These are phyloP conservation scores for Heloderma charlesbogerti DNA, from an alignment of 2,113 vertebrate species.

Conservation along the genomic window DNA sequence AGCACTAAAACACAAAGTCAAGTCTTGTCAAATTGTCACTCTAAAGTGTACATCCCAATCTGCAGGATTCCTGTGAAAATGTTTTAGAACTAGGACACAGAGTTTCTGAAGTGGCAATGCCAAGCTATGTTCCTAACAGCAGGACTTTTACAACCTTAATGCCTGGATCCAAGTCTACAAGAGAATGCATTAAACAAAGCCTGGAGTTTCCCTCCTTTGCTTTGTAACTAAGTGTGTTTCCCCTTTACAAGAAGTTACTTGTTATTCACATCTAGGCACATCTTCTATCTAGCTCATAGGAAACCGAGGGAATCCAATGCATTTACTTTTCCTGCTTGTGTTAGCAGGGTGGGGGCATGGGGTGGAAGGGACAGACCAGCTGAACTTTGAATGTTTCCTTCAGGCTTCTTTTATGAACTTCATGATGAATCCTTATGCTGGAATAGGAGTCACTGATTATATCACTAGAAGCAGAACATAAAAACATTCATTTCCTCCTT, in stretches of 20 bases:
- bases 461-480: constrained; percentile 30
- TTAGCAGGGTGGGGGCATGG: background rate
- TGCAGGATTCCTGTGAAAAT: background rate
- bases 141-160: background rate
- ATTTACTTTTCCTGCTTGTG: constrained; percentile 4
- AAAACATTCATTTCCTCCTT: constrained; percentile 54
- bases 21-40: background rate
- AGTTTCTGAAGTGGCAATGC: background rate
- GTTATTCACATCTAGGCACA: background rate
- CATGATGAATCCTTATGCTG: background rate
- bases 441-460: constrained; percentile 8
- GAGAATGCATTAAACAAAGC: background rate
- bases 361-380: background rate
- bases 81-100: background rate
- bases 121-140: background rate
- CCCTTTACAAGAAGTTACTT: background rate
- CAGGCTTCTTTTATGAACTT: background rate
- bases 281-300: background rate
- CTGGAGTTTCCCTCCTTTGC: constrained; percentile 21
- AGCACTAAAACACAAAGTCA: background rate
- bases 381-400: background rate
- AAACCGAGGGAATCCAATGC: constrained; percentile 31
- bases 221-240: constrained; percentile 20
- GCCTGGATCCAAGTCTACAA: background rate
- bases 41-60: background rate